Conservation (phyloP, 2,888 invertebrate species). For the Suillia variegata region DNA sequence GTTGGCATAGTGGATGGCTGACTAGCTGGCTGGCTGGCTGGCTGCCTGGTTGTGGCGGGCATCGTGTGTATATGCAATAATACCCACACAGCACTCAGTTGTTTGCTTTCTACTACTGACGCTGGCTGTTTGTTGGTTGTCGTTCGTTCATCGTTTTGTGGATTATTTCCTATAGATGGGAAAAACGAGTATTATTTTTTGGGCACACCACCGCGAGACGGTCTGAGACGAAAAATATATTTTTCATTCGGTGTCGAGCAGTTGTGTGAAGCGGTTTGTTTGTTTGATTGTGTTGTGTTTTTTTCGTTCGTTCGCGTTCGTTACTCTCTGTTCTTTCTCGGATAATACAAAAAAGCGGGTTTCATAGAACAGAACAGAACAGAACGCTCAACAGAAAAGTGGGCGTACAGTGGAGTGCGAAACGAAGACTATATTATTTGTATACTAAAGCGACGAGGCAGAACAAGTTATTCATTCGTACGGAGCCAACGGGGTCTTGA, state of each 20-base stretch:
- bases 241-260: conserved; percentile 39
- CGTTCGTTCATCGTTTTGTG: conserved; percentile 25
- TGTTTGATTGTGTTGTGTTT: too few relatives aligned
- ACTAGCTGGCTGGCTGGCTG: too few relatives aligned
- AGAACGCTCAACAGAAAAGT: too few relatives aligned
- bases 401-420: background rate
- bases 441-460: too few relatives aligned
- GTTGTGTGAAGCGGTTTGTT: conserved; percentile 36
- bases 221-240: conserved; percentile 22
- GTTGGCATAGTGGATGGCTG: too few relatives aligned
- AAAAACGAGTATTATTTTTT: conserved; percentile 46
- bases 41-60: background rate
- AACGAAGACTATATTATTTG: background rate
- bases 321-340: conserved; percentile 18
- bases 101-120: conserved; percentile 26
- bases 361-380: background rate
- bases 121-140: conserved; percentile 10
- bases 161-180: conserved; percentile 52
- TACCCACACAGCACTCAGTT: conserved; percentile 15
- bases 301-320: too few relatives aligned
- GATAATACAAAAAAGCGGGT: background rate
- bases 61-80: conserved; percentile 3
- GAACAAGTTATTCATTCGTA: too few relatives aligned
- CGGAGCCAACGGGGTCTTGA: conserved; percentile 39
- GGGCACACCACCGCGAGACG: too few relatives aligned